Percentiles rank a stretch among this genome's conserved stretches.
These are phyloP conservation scores for Sinocyclocheilus maitianheensis DNA, from an alignment of 2,113 vertebrate species.

Conservation along the genomic window DNA sequence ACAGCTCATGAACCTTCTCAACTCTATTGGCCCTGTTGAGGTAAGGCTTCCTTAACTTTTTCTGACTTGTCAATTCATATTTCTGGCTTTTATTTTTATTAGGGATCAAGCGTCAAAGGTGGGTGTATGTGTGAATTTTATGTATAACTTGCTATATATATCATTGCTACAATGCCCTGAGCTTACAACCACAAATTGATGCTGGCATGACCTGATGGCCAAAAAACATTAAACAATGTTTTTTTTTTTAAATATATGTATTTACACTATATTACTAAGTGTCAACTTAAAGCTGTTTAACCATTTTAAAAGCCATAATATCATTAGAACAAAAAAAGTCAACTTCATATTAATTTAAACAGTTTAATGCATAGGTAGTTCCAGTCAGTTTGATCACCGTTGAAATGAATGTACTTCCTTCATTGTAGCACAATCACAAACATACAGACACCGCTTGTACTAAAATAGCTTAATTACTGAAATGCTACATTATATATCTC, in stretches of 20 bases:
- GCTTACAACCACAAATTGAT: neutral
- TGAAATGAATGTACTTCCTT: neutral
- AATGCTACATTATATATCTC: too few species aligned
- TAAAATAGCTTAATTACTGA: neutral
- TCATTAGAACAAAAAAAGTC: neutral
- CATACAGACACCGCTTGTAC: neutral
- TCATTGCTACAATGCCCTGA: neutral
- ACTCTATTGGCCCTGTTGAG: constrained; percentile 97
- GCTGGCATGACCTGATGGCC: neutral
- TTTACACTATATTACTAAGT: neutral
- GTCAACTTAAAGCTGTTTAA: neutral
- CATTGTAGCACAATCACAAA: neutral
- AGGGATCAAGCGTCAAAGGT: neutral
- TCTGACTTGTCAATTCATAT: neutral
- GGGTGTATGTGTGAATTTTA: neutral
- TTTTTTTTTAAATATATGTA: too few species aligned
- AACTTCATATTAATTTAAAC: neutral
- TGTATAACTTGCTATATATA: neutral
- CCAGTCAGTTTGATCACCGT: neutral
- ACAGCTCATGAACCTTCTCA: constrained; percentile 91
- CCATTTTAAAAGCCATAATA: neutral
- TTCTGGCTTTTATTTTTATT: neutral
- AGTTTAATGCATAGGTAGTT: neutral
- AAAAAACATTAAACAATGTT: neutral
- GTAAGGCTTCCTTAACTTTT: constrained; percentile 68